Conservation (phyloP, 1,140 invertebrate species). For the Aradophagus sp. region DNA sequence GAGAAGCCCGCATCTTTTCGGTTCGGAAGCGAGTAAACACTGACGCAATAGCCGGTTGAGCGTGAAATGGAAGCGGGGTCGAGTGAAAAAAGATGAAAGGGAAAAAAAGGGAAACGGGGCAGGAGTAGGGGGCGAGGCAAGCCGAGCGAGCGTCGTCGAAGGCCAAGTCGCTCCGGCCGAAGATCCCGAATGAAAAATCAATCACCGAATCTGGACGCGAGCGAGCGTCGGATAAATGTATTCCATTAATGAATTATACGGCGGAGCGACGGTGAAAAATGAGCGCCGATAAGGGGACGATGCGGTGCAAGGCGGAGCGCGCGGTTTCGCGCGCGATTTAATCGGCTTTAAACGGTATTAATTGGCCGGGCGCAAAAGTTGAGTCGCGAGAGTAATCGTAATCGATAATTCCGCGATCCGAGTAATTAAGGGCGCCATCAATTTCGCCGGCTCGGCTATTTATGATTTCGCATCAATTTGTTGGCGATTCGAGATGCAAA, state of each 20-base stretch:
- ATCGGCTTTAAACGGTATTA: slow-evolving; percentile 26
- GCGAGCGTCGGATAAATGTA: slow-evolving; percentile 34
- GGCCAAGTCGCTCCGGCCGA: slow-evolving; percentile 15
- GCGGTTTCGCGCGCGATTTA: slow-evolving; percentile 6
- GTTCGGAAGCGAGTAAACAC: slow-evolving; percentile 53
- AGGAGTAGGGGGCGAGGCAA: too few species aligned
- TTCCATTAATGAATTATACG: slow-evolving; percentile 51
- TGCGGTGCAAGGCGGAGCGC: neutral
- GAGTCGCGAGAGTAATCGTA: slow-evolving; percentile 18
- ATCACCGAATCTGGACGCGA: slow-evolving; percentile 41
- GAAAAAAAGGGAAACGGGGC: too few species aligned
- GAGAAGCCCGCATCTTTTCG: slow-evolving; percentile 49
- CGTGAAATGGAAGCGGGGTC: slow-evolving; percentile 55
- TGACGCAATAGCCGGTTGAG: slow-evolving; percentile 52
- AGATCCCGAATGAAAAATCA: slow-evolving; percentile 46
- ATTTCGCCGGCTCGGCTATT: slow-evolving; percentile 7
- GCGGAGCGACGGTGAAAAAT: slow-evolving; percentile 35
- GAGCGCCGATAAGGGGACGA: slow-evolving; percentile 26
- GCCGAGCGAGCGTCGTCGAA: slow-evolving; percentile 30
- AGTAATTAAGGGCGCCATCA: slow-evolving; percentile 15
- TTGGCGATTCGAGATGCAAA: too few species aligned
- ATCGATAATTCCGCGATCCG: slow-evolving; percentile 18
- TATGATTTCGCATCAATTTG: slow-evolving; percentile 6
- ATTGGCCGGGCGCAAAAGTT: slow-evolving; percentile 21
- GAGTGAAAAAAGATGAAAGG: slow-evolving; percentile 44